Percentiles rank a stretch among this genome's conserved stretches.
These are phyloP conservation scores for Cantharis rufa DNA, from an alignment of 2,888 invertebrate species.

Conservation along the genomic window DNA sequence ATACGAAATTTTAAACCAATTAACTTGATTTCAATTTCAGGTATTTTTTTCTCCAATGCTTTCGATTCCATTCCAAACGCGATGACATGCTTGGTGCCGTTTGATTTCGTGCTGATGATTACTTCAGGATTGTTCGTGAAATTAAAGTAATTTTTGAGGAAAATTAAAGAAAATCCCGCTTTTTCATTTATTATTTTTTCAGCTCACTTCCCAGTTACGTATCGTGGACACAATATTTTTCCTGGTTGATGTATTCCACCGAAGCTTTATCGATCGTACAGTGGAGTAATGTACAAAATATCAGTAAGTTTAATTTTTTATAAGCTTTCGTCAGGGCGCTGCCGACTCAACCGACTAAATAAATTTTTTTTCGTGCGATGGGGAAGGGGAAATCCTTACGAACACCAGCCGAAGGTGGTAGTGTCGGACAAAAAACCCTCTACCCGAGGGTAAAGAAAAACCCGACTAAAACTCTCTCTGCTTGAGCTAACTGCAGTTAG, in stretches of 20 bases:
- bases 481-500: too few relatives aligned
- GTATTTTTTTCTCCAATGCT: slow-evolving; percentile 82
- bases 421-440: too few relatives aligned
- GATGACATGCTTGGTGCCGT: slow-evolving; percentile 83
- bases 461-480: too few relatives aligned
- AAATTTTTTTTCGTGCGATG: too few relatives aligned
- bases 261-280: slow-evolving; percentile 82
- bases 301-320: slow-evolving; percentile 62
- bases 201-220: slow-evolving; percentile 73
- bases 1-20: not conserved
- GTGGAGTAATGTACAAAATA: slow-evolving; percentile 76
- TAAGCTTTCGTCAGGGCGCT: too few relatives aligned
- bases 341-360: too few relatives aligned
- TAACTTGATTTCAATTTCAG: slow-evolving; percentile 53
- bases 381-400: too few relatives aligned
- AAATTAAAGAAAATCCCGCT: not conserved
- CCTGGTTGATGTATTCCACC: slow-evolving; percentile 86
- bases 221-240: slow-evolving; percentile 78
- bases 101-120: slow-evolving; percentile 85
- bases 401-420: too few relatives aligned
- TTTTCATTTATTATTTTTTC: slow-evolving; percentile 37
- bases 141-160: slow-evolving; percentile 64
- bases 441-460: too few relatives aligned
- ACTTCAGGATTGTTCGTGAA: slow-evolving; percentile 85
- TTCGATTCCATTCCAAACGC: slow-evolving; percentile 80